These are phyloP conservation scores for Sebastes schlegelii DNA, from an alignment of 2,113 vertebrate genomes.

Conservation along the genomic window DNA sequence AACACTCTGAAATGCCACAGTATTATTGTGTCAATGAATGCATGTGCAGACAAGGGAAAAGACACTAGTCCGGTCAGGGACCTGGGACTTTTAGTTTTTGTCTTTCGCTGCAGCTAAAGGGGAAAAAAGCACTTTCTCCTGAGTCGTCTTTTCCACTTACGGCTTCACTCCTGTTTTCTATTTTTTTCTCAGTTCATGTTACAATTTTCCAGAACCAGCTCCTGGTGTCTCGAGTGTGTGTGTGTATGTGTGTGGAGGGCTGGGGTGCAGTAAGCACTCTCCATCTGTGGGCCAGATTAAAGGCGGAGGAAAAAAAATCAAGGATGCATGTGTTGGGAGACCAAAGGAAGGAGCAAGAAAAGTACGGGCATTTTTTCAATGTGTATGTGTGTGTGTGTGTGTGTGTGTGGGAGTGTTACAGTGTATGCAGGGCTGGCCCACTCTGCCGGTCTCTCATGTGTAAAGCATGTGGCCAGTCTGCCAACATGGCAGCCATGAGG, in stretches of 20 bases:
- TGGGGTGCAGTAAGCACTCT: slow-evolving; percentile 56
- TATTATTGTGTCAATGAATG: slow-evolving; percentile 39
- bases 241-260: slow-evolving; percentile 22
- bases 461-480: slow-evolving; percentile 54
- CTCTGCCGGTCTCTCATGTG: slow-evolving; percentile 50
- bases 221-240: slow-evolving; percentile 41
- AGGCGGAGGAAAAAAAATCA: slow-evolving; percentile 44
- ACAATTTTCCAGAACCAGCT: slow-evolving; percentile 77
- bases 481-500: slow-evolving; percentile 62
- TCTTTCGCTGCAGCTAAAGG: slow-evolving; percentile 51
- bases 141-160: slow-evolving; percentile 80
- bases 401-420: slow-evolving; percentile 20
- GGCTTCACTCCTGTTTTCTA: slow-evolving; percentile 46
- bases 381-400: slow-evolving; percentile 20
- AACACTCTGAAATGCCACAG: slow-evolving; percentile 54
- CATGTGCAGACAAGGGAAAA: slow-evolving; percentile 34
- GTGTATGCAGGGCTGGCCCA: slow-evolving; percentile 26
- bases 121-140: slow-evolving; percentile 55
- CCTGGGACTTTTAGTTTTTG: slow-evolving; percentile 26
- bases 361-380: slow-evolving; percentile 18
- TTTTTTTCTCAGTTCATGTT: slow-evolving; percentile 67
- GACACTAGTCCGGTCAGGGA: slow-evolving; percentile 20
- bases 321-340: slow-evolving; percentile 50
- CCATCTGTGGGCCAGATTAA: slow-evolving; percentile 79
- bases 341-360: slow-evolving; percentile 27